Conservation (phyloP, 2,797 vertebrate species). For the Gambusia yucatana region DNA sequence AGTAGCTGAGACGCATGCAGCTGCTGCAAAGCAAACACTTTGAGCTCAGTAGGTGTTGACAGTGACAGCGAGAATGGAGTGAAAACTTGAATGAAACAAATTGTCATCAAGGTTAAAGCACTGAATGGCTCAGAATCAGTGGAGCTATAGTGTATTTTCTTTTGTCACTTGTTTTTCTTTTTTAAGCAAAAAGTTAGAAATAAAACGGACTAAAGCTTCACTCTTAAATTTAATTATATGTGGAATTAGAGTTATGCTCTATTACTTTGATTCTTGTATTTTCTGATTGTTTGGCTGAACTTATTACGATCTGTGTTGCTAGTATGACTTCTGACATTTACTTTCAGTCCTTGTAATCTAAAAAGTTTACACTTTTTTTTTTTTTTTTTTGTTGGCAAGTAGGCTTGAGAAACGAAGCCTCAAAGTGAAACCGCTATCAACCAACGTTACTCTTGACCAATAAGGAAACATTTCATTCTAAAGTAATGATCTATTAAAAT, state of each 20-base stretch:
- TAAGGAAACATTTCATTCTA: slow-evolving; percentile 16
- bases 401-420: neutral
- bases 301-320: neutral
- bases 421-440: slow-evolving; percentile 1
- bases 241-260: neutral
- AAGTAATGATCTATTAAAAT: slow-evolving; percentile 19
- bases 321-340: neutral
- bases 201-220: neutral
- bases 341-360: neutral
- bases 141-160: neutral
- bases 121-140: neutral
- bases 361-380: neutral
- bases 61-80: no score
- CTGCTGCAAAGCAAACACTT: slow-evolving; percentile 63
- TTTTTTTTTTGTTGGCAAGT: neutral
- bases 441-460: neutral
- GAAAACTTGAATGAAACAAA: neutral
- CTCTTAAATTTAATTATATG: neutral
- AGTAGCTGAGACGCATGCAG: slow-evolving; percentile 50
- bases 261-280: neutral
- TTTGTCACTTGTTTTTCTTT: neutral
- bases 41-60: neutral
- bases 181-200: neutral
- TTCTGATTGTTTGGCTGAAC: neutral
- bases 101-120: slow-evolving; percentile 6